Conservation (phyloP, 2,797 vertebrate species). For the Bovichtus diacanthus region DNA sequence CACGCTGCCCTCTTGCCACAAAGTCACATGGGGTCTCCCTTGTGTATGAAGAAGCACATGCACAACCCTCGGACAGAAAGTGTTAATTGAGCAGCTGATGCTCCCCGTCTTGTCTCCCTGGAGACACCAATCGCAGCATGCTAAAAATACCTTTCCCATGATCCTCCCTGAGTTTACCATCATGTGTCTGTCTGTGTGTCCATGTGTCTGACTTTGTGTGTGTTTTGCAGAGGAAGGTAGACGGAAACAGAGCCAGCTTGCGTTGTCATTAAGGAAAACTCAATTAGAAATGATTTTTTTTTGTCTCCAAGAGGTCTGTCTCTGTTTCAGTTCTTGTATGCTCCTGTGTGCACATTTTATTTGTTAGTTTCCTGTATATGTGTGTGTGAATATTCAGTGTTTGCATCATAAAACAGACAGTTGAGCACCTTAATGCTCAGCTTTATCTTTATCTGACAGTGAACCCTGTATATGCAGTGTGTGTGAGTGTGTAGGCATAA, state of each 20-base stretch:
- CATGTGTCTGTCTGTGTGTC: conserved; percentile 37
- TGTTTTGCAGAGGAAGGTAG: conserved; percentile 31
- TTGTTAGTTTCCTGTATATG: not conserved
- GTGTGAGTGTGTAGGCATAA: not conserved
- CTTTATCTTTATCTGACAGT: not conserved
- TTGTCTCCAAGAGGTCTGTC: conserved; percentile 21
- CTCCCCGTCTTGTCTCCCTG: conserved; percentile 72
- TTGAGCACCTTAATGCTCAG: not conserved
- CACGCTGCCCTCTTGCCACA: conserved; percentile 12
- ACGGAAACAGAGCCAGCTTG: conserved; percentile 51
- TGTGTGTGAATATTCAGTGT: not conserved
- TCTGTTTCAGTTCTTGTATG: conserved; percentile 7
- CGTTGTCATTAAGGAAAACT: conserved; percentile 58
- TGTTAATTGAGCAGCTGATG: conserved; percentile 83
- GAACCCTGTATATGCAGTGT: not conserved
- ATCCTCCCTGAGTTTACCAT: conserved; percentile 68
- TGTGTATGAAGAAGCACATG: conserved; percentile 37
- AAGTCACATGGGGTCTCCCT: conserved; percentile 57
- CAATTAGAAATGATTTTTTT: conserved; percentile 55
- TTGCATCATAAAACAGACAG: conserved; percentile 7
- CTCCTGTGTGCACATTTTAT: not conserved
- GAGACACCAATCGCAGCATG: conserved; percentile 78
- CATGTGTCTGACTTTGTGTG: conserved; percentile 21
- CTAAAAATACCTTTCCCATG: conserved; percentile 84
- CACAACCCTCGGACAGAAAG: conserved; percentile 43